Evolutionary conservation across 1,140 invertebrate genomes (phyloP), one percentile per base, ranked within the genome.

Genomic region (Platyura marginata): DNA sequence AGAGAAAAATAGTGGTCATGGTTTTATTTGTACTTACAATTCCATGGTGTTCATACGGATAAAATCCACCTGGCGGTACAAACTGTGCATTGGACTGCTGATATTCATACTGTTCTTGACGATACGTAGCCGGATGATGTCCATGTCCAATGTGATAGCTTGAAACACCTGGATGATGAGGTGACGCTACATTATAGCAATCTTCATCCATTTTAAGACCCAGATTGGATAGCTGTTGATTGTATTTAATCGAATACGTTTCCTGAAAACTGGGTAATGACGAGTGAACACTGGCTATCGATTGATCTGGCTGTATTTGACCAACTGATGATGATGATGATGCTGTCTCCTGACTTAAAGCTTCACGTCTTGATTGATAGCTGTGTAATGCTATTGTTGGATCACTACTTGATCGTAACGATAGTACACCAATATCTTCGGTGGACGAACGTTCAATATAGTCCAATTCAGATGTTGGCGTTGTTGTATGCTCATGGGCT

Each of bases 191-290:
- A 42, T 72, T 71, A 49, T 73, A 82, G 54, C 77, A 81, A 46
- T 82, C 81, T 53, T 81, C 79, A 51, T 82, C 79, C 79, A 81
- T 81, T 59, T 81, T 82, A 48, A 80, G 70, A 2, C 74, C 38
- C 11, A 40, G 13, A n/a, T 10, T 22, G 21, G 19, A 21, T 13
- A 22, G 13, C 47, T 71, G 61, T 53, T 75, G 64, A 18, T 40
- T 61, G 50, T 78, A 77, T 40, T 75, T 71, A 29, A 79, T 70
- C 23, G 79, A 82, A 58, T 86, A 86, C 21, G 81, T 87, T 62
- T 87, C 84, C 66, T 85, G 79, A 63, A 86, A 88, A 64, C 81
- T 85, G 39, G 82, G 82, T 45, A 87, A 61, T 23, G 81, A 75
- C 35, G 77, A 75, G 43, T 68, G 70, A 51, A 65, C 46, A 46